These are phyloP conservation scores for Trichogramma evanescens DNA, from an alignment of 2,888 invertebrate genomes.

Conservation along the genomic window DNA sequence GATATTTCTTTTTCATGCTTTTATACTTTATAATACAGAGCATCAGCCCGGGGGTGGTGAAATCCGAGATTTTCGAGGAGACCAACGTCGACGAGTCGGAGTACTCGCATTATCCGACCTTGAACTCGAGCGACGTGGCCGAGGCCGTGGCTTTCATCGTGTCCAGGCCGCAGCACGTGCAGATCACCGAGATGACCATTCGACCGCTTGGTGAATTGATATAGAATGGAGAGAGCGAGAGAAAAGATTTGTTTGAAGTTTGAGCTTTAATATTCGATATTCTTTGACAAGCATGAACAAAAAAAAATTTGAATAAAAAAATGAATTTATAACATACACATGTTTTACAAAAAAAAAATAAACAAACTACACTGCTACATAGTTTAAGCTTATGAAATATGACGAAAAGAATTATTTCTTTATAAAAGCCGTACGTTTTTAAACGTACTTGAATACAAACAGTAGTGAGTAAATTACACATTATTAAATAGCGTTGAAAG, in stretches of 20 bases:
- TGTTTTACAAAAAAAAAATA: too few relatives aligned
- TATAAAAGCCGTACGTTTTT: not conserved
- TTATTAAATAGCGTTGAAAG: not conserved
- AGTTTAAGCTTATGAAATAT: too few relatives aligned
- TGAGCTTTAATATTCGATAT: too few relatives aligned
- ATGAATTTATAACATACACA: too few relatives aligned
- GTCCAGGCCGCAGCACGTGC: slow-evolving; percentile 29
- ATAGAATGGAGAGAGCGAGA: too few relatives aligned
- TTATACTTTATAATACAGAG: slow-evolving; percentile 47
- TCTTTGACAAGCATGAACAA: too few relatives aligned
- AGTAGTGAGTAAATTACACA: not conserved
- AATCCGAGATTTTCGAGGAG: slow-evolving; percentile 45
- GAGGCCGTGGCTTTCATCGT: slow-evolving; percentile 39
- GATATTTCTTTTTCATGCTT: not conserved
- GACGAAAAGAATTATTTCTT: not conserved
- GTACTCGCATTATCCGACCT: slow-evolving; percentile 11
- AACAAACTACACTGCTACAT: too few relatives aligned
- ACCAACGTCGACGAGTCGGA: not conserved
- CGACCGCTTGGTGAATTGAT: too few relatives aligned
- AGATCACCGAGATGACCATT: too few relatives aligned
- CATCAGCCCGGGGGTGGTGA: slow-evolving; percentile 57
- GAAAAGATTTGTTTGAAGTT: too few relatives aligned
- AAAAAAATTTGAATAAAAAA: too few relatives aligned
- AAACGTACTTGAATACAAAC: not conserved
- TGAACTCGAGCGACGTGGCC: slow-evolving; percentile 42